phyloP scores from a whole-genome alignment of 2,888 invertebrate species.

The Nephrotoma guestfalica region DNA sequence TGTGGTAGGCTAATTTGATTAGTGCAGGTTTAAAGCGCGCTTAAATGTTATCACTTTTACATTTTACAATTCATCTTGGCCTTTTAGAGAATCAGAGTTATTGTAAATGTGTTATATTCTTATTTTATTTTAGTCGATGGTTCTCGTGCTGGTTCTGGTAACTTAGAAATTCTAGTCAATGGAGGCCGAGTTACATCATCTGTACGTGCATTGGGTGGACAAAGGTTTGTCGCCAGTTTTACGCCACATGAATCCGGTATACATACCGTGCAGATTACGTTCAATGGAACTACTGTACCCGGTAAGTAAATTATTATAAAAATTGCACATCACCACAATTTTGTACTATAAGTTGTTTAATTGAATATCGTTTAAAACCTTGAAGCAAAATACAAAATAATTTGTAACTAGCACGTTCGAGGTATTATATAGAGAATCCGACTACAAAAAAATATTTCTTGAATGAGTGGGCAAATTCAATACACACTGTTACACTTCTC shows the following conservation, averaged over 20 bases:
- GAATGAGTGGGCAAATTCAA: background rate
- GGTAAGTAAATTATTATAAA: constrained; percentile 43
- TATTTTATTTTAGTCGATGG: constrained; percentile 62
- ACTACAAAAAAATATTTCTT: background rate
- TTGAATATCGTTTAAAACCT: background rate
- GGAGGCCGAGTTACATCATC: constrained; percentile 91
- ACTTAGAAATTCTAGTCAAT: constrained; percentile 88
- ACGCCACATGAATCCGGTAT: constrained; percentile 75
- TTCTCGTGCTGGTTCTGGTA: constrained; percentile 88
- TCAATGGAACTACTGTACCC: constrained; percentile 81
- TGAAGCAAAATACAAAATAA: background rate
- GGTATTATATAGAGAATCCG: background rate
- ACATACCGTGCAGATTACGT: constrained; percentile 85
- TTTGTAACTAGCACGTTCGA: background rate
- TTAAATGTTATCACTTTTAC: no score
- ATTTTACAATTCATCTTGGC: no score
- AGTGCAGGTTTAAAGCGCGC: no score
- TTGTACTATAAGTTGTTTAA: background rate
- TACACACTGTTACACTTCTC: background rate
- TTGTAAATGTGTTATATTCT: background rate
- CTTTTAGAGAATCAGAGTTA: no score
- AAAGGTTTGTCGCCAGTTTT: constrained; percentile 82
- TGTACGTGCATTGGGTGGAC: constrained; percentile 77
- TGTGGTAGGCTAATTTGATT: no score
- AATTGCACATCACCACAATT: background rate